phyloP scores from a whole-genome alignment of 2,888 invertebrate genomes.

The Cerastoderma edule region DNA sequence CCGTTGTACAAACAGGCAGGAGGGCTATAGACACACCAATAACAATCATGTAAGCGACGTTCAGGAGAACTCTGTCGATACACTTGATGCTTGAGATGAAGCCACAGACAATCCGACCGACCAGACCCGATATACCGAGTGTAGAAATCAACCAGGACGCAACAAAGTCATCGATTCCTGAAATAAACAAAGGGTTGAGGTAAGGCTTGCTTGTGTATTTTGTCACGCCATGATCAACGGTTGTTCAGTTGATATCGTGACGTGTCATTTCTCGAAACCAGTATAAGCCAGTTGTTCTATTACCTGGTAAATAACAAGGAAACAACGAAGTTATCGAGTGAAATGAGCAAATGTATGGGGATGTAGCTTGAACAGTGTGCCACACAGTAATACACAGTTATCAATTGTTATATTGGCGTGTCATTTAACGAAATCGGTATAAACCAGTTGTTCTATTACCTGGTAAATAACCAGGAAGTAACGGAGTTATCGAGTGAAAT shows the following conservation, averaged over 20 bases:
- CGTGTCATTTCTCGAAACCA: neutral
- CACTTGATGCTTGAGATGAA: slow-evolving; percentile 84
- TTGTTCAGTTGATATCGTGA: neutral
- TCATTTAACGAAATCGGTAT: no score
- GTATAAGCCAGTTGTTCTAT: no score
- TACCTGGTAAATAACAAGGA: neutral
- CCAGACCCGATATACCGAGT: slow-evolving; percentile 95
- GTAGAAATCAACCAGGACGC: slow-evolving; percentile 91
- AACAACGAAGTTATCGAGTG: no score
- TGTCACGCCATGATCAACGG: no score
- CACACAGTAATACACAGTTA: no score
- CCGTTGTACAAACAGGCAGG: slow-evolving; percentile 8
- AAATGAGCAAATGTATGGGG: no score
- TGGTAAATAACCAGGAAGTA: no score
- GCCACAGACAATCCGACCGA: slow-evolving; percentile 90
- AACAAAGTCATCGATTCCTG: slow-evolving; percentile 67
- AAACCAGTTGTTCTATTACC: no score
- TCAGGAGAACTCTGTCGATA: slow-evolving; percentile 94
- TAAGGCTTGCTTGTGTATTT: no score
- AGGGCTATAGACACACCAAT: slow-evolving; percentile 31
- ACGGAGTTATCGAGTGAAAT: no score
- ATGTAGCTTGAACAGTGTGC: no score
- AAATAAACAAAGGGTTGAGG: neutral
- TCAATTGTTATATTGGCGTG: no score
- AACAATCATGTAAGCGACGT: slow-evolving; percentile 91